These are phyloP conservation scores for Motacilla tschutschensis DNA, from an alignment of 2,113 vertebrate species.

Conservation along the genomic window DNA sequence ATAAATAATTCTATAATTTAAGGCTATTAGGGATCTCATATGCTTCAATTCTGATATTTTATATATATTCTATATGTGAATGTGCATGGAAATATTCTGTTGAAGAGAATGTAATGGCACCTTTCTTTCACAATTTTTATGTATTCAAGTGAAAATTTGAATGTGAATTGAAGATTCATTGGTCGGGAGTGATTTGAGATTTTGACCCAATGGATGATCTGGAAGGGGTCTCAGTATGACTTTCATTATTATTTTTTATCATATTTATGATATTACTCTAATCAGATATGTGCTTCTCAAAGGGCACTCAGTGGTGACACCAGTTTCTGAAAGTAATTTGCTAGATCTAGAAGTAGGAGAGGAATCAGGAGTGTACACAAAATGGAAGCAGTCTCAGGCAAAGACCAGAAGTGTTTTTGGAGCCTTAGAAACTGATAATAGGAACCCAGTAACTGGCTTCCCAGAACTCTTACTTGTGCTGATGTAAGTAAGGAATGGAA, in stretches of 20 bases:
- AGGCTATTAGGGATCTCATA: background rate
- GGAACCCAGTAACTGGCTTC: background rate
- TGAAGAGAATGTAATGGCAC: background rate
- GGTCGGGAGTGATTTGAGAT: background rate
- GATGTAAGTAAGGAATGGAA: background rate
- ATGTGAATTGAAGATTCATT: background rate
- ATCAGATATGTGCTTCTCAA: background rate
- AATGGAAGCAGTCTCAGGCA: background rate
- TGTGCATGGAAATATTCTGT: background rate
- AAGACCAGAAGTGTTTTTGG: background rate
- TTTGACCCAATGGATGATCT: background rate
- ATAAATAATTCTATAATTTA: background rate
- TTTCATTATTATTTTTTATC: background rate
- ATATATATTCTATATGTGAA: rapidly evolving
- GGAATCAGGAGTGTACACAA: background rate
- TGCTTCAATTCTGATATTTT: background rate
- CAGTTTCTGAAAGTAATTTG: background rate
- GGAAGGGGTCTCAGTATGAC: background rate
- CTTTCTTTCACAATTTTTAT: background rate
- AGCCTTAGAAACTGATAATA: background rate
- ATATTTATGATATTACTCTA: background rate
- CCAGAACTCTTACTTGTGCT: rapidly evolving
- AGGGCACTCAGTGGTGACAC: background rate
- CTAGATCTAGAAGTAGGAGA: background rate
- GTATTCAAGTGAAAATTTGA: background rate